These are phyloP conservation scores for Rotaria magnacalcarata DNA, from an alignment of 2,888 invertebrate species.

Conservation along the genomic window DNA sequence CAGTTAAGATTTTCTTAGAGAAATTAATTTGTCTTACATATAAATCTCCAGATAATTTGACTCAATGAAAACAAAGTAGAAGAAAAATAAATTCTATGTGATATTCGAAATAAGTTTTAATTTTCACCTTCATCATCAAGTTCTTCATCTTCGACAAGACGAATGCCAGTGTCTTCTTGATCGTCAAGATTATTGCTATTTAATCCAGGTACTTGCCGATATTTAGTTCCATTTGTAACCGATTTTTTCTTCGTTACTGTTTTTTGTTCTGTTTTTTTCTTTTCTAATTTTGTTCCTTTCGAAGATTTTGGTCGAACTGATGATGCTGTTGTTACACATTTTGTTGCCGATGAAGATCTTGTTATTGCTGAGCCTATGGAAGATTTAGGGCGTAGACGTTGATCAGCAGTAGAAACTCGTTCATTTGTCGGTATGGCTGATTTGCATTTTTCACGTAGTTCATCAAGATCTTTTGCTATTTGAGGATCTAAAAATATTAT, in stretches of 20 bases:
- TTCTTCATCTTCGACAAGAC: slow-evolving; percentile 19
- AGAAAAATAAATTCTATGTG: no score
- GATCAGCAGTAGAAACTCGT: background rate
- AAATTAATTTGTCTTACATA: no score
- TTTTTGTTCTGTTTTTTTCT: background rate
- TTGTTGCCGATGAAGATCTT: background rate
- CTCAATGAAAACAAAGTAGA: no score
- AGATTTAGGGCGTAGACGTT: background rate
- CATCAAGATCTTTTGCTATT: background rate
- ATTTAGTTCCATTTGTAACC: background rate
- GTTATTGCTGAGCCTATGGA: background rate
- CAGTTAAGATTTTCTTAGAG: no score
- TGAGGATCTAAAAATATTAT: background rate
- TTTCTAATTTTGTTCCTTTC: slow-evolving; percentile 1
- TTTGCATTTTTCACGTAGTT: background rate
- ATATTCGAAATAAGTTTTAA: background rate
- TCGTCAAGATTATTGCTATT: background rate
- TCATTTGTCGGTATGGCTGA: background rate
- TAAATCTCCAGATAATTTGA: no score
- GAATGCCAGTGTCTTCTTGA: background rate
- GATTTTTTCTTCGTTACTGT: background rate
- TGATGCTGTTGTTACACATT: background rate
- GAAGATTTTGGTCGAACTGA: background rate
- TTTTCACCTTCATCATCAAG: background rate
- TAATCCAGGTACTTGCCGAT: background rate